Evolutionary conservation across 2,888 invertebrate species (phyloP).

Genomic region (Pyrocoelia pectoralis): DNA sequence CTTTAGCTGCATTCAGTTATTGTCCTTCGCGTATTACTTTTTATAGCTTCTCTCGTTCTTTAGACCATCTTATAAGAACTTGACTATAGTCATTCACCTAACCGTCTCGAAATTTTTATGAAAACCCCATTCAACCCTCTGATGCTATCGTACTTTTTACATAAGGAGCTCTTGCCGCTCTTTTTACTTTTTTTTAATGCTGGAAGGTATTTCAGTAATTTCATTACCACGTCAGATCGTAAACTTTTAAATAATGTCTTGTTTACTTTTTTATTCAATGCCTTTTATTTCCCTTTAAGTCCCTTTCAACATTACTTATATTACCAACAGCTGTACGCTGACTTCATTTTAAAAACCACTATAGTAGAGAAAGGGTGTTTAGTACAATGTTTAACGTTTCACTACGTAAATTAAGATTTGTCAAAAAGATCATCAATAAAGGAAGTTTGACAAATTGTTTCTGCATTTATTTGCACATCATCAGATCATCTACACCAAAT

Average conservation of each 20-base stretch:
- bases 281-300: no score
- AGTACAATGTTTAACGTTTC: no score
- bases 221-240: constrained; percentile 5
- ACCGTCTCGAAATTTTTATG: constrained; percentile 34
- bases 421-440: no score
- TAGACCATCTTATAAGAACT: constrained; percentile 35
- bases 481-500: no score
- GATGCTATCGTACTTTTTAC: constrained; percentile 22
- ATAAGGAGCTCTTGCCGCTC: constrained; percentile 12
- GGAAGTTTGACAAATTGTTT: no score
- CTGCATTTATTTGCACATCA: no score
- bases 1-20: constrained; percentile 56
- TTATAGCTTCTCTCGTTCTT: constrained; percentile 50
- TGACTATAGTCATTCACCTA: constrained; percentile 35
- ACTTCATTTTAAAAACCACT: no score
- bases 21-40: constrained; percentile 56
- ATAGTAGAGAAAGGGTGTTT: no score
- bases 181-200: constrained; percentile 17
- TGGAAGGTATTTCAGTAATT: background rate
- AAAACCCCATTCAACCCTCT: constrained; percentile 26
- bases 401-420: no score
- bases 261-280: background rate
- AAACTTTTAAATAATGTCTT: background rate
- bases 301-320: no score
- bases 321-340: no score